phyloP scores from a whole-genome alignment of 2,888 invertebrate species.

The Lissocephala sabroskyi region DNA sequence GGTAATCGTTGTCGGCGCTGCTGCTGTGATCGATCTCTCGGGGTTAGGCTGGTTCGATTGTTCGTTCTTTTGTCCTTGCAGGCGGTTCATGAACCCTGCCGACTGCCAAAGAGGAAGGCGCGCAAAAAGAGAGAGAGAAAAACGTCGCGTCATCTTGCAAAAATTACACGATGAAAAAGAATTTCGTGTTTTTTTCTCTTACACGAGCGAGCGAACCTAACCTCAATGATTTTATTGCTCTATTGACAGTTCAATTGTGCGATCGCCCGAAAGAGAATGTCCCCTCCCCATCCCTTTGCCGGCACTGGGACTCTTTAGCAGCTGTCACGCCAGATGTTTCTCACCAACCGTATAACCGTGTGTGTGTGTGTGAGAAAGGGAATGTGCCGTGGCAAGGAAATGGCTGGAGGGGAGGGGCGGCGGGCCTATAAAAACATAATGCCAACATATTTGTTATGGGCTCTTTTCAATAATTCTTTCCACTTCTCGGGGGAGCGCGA shows the following conservation, averaged over 20 bases:
- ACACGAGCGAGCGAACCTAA: not conserved
- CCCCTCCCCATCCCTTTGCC: too few species aligned
- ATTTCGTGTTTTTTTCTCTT: too few species aligned
- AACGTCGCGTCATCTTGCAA: slow-evolving; percentile 8
- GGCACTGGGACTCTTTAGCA: not conserved
- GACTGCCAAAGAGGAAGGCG: slow-evolving; percentile 12
- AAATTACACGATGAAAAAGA: slow-evolving; percentile 8
- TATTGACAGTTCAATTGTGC: slow-evolving; percentile 52
- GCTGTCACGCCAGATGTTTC: slow-evolving; percentile 41
- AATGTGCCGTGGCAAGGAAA: too few species aligned
- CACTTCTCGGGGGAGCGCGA: slow-evolving; percentile 27
- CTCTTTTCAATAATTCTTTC: slow-evolving; percentile 44
- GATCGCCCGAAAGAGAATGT: not conserved
- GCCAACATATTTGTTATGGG: slow-evolving; percentile 39
- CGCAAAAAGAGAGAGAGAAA: slow-evolving; percentile 11
- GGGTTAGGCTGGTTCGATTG: slow-evolving; percentile 11
- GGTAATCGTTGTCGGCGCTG: slow-evolving; percentile 1
- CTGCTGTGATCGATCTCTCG: slow-evolving; percentile 47
- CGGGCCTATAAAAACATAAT: not conserved
- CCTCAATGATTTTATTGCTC: slow-evolving; percentile 41
- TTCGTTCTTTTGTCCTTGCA: slow-evolving; percentile 47
- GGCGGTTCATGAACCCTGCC: slow-evolving; percentile 54
- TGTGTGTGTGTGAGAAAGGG: too few species aligned
- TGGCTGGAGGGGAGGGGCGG: not conserved
- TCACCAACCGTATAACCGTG: not conserved